Evolutionary conservation across 1,140 invertebrate species (phyloP).

Genomic region (Drosophila busckii): DNA sequence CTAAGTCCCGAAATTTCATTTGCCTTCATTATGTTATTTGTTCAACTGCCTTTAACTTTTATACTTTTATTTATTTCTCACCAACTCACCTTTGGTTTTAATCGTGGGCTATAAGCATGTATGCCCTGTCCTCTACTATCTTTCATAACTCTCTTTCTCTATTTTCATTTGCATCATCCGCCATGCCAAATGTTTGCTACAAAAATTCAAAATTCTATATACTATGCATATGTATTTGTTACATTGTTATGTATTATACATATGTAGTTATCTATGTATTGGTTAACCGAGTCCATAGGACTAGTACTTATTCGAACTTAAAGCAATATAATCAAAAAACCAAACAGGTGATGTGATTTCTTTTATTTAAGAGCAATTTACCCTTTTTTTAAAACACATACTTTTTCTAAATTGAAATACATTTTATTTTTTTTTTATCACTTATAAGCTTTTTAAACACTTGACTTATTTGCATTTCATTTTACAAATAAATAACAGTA

Average conservation of each 20-base stretch:
- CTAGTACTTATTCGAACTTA: slow-evolving; percentile 35
- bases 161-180: too few species aligned
- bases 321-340: slow-evolving; percentile 14
- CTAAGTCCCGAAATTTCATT: slow-evolving; percentile 6
- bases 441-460: slow-evolving; percentile 7
- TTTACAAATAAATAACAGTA: too few species aligned
- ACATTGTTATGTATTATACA: too few species aligned
- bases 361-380: neutral
- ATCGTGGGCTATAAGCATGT: slow-evolving; percentile 7
- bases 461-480: too few species aligned
- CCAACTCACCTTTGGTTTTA: too few species aligned
- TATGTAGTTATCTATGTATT: slow-evolving; percentile 32
- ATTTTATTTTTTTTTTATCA: neutral
- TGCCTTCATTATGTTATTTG: neutral
- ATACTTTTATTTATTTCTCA: too few species aligned
- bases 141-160: too few species aligned
- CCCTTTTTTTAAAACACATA: neutral
- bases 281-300: slow-evolving; percentile 27
- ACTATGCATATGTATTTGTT: slow-evolving; percentile 28
- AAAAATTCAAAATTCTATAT: slow-evolving; percentile 47
- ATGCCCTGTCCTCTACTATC: too few species aligned
- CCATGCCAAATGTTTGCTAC: slow-evolving; percentile 26
- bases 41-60: too few species aligned
- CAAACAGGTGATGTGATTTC: slow-evolving; percentile 53
- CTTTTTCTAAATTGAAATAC: neutral